Conservation (phyloP, 2,888 invertebrate genomes). For the Phengaris alcon region DNA sequence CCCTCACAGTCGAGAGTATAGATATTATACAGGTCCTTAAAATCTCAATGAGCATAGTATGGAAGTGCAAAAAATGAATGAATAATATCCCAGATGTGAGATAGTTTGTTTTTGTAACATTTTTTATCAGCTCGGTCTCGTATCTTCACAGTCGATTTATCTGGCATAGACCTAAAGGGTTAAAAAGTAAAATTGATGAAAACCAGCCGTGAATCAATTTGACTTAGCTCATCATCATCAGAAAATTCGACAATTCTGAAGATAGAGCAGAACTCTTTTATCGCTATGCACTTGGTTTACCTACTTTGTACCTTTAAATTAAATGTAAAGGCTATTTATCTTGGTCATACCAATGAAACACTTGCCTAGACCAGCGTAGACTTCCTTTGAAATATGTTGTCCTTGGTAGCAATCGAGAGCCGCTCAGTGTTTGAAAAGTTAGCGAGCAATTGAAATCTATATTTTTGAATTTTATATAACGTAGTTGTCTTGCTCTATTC, state of each 20-base stretch:
- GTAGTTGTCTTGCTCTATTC: neutral
- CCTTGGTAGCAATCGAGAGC: neutral
- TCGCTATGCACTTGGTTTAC: too few species aligned
- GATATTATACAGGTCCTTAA: neutral
- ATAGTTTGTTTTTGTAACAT: conserved; percentile 17
- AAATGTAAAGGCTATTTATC: too few species aligned
- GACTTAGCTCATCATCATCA: neutral
- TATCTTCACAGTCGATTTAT: conserved; percentile 17
- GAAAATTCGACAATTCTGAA: neutral
- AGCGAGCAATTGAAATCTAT: neutral
- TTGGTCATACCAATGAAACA: neutral
- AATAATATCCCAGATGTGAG: conserved; percentile 26
- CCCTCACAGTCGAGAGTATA: neutral
- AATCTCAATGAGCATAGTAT: neutral
- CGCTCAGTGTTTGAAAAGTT: neutral
- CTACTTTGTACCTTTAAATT: too few species aligned
- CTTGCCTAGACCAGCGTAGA: conserved; percentile 6
- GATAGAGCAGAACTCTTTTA: neutral
- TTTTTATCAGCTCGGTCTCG: conserved; percentile 16
- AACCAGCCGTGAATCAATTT: neutral
- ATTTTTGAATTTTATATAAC: neutral
- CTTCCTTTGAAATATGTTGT: neutral
- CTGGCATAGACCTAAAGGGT: conserved; percentile 3
- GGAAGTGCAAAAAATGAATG: conserved; percentile 4
- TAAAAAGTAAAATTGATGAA: neutral